Evolutionary conservation across 2,113 vertebrate species (phyloP).

Genomic region (Lepus timidus): DNA sequence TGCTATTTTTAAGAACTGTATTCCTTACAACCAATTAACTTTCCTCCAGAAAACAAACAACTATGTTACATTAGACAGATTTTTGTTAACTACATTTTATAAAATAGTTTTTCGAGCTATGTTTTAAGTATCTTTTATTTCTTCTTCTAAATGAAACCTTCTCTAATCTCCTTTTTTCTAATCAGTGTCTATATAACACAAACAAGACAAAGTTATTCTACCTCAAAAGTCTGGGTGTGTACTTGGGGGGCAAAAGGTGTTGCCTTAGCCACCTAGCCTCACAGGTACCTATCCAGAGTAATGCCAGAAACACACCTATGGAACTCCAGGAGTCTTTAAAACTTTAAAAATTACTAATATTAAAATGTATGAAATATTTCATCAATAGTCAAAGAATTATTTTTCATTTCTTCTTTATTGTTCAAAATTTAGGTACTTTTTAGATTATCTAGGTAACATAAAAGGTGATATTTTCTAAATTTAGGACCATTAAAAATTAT

Average conservation of each 20-base stretch:
- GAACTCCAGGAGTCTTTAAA: background rate
- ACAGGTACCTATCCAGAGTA: background rate
- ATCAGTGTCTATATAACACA: background rate
- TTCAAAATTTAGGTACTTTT: background rate
- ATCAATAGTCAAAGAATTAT: background rate
- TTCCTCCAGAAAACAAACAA: background rate
- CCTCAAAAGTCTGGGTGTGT: background rate
- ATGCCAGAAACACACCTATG: background rate
- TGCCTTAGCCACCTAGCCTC: background rate
- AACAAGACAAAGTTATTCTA: background rate
- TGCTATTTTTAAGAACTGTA: background rate
- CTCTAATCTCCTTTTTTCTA: background rate
- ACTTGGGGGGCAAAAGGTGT: background rate
- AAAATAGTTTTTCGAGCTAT: constrained; percentile 54
- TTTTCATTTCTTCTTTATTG: constrained; percentile 18
- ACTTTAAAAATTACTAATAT: background rate
- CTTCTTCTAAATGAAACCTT: constrained; percentile 1
- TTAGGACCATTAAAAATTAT: constrained; percentile 8
- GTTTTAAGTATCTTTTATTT: background rate
- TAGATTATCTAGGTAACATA: constrained; percentile 16
- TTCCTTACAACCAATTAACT: constrained; percentile 38
- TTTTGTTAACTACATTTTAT: constrained; percentile 27
- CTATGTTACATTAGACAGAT: background rate
- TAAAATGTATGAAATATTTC: background rate
- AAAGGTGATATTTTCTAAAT: constrained; percentile 63